Evolutionary conservation across 2,113 vertebrate genomes (phyloP).

Genomic region (Zapornia atra): DNA sequence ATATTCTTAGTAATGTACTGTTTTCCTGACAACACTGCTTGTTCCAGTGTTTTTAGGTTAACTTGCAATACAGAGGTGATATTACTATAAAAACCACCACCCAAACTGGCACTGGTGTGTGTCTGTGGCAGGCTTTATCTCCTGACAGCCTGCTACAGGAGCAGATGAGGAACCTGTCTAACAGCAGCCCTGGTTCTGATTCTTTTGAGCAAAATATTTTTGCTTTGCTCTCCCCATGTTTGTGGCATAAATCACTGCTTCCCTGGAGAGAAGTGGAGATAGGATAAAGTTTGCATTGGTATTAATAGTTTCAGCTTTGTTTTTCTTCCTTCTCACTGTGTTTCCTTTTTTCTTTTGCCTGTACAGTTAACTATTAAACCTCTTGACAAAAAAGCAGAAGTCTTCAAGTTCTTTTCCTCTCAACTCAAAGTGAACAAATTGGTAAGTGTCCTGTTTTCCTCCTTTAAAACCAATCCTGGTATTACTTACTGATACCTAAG

Average conservation of each 20-base stretch:
- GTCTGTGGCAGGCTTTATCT: not conserved
- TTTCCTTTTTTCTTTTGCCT: not conserved
- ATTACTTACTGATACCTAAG: not conserved
- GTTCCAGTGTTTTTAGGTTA: not conserved
- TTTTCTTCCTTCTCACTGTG: not conserved
- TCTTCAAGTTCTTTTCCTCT: slow-evolving; percentile 93
- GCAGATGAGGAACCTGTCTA: not conserved
- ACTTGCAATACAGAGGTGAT: not conserved
- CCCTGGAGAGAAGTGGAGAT: not conserved
- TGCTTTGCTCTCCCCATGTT: not conserved
- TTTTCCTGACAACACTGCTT: not conserved
- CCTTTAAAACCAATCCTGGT: not conserved
- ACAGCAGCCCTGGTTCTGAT: not conserved
- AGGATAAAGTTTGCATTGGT: not conserved
- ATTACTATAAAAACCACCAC: not conserved
- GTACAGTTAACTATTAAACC: slow-evolving; percentile 89
- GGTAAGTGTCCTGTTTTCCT: slow-evolving; percentile 71
- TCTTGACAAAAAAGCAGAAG: slow-evolving; percentile 91
- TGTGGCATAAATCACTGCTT: not conserved
- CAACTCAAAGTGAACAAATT: slow-evolving; percentile 90
- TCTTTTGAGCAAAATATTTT: not conserved
- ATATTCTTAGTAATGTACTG: not conserved
- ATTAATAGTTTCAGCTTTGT: not conserved
- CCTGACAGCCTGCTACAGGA: not conserved
- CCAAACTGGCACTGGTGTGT: not conserved